phyloP scores from a whole-genome alignment of 2,797 vertebrate species.

The Loris lydekkerianus region DNA sequence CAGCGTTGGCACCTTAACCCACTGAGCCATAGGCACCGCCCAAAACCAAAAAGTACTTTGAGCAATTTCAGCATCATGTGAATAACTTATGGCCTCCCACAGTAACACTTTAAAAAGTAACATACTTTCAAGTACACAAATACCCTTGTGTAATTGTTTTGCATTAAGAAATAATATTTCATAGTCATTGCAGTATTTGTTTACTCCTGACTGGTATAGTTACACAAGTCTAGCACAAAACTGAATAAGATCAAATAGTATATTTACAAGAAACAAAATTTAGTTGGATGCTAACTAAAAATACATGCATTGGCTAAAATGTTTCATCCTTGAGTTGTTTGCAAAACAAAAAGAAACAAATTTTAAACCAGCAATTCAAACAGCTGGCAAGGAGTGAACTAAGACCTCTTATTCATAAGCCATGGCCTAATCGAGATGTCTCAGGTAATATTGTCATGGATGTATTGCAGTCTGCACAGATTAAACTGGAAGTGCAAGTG shows the following conservation, averaged over 20 bases:
- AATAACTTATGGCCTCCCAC: background rate
- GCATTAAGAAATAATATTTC: conserved; percentile 24
- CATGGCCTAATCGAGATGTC: background rate
- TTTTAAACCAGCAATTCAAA: background rate
- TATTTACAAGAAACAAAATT: conserved; percentile 41
- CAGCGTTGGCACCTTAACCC: too few relatives aligned
- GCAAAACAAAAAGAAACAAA: background rate
- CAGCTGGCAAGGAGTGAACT: background rate
- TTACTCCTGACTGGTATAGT: background rate
- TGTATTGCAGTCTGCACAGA: background rate
- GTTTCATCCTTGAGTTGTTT: background rate
- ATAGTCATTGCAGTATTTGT: background rate
- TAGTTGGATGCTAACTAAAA: conserved; percentile 15
- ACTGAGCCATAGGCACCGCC: too few relatives aligned
- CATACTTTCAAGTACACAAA: background rate
- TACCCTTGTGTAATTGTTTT: background rate
- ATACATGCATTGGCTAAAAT: background rate
- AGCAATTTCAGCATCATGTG: conserved; percentile 44
- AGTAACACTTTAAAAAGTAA: conserved; percentile 16
- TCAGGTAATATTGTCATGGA: background rate
- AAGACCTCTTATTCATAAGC: background rate
- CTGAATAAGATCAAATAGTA: background rate
- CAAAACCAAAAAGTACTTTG: conserved; percentile 46
- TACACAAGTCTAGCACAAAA: background rate
- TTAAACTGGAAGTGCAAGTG: background rate